Conservation (phyloP, 2,888 invertebrate species). For the Teleiodes luculella region DNA sequence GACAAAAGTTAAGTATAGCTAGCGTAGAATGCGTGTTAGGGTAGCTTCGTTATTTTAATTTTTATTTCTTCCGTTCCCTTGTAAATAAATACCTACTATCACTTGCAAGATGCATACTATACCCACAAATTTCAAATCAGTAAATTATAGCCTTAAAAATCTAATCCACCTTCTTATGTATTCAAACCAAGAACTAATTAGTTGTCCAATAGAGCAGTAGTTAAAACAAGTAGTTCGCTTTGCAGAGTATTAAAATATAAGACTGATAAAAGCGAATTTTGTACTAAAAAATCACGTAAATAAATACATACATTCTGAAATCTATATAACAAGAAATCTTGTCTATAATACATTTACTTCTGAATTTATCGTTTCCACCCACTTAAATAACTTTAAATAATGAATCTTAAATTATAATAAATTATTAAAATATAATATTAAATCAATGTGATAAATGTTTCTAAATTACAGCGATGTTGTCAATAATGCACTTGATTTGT, state of each 20-base stretch:
- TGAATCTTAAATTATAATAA: neutral
- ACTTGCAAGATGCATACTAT: no score
- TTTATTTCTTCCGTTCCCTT: no score
- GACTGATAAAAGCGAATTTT: conserved; percentile 75
- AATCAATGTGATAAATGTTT: conserved; percentile 14
- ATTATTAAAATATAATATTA: conserved; percentile 1
- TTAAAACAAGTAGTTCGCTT: conserved; percentile 6
- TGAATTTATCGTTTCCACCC: conserved; percentile 10
- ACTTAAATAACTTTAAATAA: neutral
- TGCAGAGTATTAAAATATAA: conserved; percentile 38
- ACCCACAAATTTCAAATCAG: no score
- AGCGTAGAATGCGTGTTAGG: neutral
- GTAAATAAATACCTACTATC: no score
- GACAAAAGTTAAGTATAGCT: neutral
- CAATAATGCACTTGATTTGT: conserved; percentile 15
- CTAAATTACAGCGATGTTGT: conserved; percentile 15
- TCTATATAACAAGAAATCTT: conserved; percentile 7
- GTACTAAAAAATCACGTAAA: conserved; percentile 29
- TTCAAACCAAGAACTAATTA: no score
- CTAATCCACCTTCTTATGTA: neutral
- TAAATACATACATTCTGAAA: neutral
- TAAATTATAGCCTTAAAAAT: no score
- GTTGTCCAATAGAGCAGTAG: neutral
- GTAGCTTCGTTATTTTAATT: neutral
- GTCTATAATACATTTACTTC: conserved; percentile 6